Evolutionary conservation across 2,113 vertebrate species (phyloP).

Genomic region (Trematomus loennbergii): DNA sequence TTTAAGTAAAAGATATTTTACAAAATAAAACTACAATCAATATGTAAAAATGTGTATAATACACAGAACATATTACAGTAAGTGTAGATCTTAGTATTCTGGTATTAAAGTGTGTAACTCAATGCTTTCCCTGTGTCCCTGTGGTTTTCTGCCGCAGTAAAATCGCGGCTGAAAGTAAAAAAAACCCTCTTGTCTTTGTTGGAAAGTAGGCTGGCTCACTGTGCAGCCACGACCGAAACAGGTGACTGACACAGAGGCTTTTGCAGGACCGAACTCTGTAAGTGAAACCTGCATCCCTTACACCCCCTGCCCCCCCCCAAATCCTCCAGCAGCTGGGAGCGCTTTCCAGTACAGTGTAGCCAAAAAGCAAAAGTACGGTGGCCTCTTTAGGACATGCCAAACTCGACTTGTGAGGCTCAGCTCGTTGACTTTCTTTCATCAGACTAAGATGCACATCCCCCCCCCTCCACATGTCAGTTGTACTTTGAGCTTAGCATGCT

Average conservation of each 20-base stretch:
- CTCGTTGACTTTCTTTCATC: background rate
- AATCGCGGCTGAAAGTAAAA: background rate
- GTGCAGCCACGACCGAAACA: constrained; percentile 19
- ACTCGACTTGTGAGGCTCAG: background rate
- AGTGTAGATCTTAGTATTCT: background rate
- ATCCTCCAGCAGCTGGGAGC: background rate
- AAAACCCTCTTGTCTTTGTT: constrained; percentile 19
- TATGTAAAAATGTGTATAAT: no score
- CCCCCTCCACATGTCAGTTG: background rate
- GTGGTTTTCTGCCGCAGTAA: constrained; percentile 8
- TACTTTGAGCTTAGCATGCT: background rate
- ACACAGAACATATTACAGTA: background rate
- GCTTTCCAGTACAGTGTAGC: background rate
- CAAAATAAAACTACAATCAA: no score
- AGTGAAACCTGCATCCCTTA: constrained; percentile 17
- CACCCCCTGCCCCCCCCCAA: background rate
- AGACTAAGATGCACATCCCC: background rate
- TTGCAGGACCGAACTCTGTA: constrained; percentile 14
- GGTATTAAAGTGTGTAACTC: background rate
- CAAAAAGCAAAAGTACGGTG: background rate
- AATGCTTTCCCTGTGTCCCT: constrained; percentile 3
- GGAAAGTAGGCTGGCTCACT: constrained; percentile 16
- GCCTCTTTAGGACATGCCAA: constrained; percentile 1
- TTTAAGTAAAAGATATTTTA: no score
- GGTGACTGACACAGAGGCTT: constrained; percentile 15